These are phyloP conservation scores for Dendrolimus punctatus DNA, from an alignment of 1,140 invertebrate species.

Conservation along the genomic window DNA sequence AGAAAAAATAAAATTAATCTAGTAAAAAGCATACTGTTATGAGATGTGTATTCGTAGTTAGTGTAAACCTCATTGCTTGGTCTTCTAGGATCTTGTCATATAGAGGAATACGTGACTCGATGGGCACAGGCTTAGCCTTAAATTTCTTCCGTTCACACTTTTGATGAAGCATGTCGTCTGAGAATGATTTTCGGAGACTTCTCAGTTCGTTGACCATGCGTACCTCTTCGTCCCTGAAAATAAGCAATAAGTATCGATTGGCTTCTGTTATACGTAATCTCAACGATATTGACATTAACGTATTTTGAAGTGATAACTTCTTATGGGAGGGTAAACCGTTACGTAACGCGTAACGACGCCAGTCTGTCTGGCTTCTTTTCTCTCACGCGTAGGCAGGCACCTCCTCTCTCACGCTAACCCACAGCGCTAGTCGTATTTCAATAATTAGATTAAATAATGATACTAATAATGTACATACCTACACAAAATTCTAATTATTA, in stretches of 20 bases:
- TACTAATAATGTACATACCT: no score
- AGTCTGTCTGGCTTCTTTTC: no score
- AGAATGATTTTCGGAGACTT: constrained; percentile 50
- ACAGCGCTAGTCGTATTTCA: no score
- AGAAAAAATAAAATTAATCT: constrained; percentile 9
- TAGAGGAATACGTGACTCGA: constrained; percentile 78
- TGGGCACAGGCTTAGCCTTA: constrained; percentile 76
- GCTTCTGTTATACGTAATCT: no score
- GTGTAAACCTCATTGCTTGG: constrained; percentile 76
- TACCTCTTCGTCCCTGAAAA: constrained; percentile 76
- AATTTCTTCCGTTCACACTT: constrained; percentile 69
- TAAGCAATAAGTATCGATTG: constrained; percentile 9
- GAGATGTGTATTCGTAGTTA: constrained; percentile 3
- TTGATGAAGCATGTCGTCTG: constrained; percentile 62
- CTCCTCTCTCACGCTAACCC: no score
- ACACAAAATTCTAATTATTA: no score
- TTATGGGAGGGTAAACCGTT: no score
- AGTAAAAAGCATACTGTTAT: constrained; percentile 23
- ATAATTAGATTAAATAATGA: no score
- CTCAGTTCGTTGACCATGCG: constrained; percentile 70
- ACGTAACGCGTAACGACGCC: no score
- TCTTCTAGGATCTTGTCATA: constrained; percentile 80
- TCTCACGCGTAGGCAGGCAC: no score
- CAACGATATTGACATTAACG: no score
- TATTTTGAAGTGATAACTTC: no score